Base-by-base conservation (phyloP, 1,140 invertebrate genomes). In the Drosophila chauvacae region DNA sequence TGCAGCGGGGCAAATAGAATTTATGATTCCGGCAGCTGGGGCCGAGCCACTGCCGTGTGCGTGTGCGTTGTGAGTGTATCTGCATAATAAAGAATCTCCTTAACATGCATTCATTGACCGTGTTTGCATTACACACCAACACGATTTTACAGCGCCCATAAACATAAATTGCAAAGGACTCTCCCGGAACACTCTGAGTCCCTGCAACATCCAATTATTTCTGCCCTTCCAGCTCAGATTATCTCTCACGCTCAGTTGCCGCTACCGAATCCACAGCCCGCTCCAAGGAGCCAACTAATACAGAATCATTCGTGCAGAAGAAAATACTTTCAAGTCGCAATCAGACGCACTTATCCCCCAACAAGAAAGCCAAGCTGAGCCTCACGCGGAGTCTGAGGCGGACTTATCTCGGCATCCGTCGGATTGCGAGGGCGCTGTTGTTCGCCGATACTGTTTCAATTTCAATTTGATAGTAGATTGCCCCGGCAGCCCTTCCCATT, bases 381-480 rank as follows among this genome's bases (percentile, higher is more conserved):
- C 58, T 39, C 33, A 20, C 39, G 51, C 20, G 16, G 47, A n/a
- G 26, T 66, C 53, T 33, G 33, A 55, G 53, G 41, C 48, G 47
- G 37, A 50, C 33, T 78, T 78, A 72, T 58, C 65, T 44, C n/a
- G 42, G n/a, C 53, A 45, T 23, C 65, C 57, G 18, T 63, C 33
- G 59, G 42, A 33, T 35, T 65, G 44, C 23, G 47, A 28, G 47
- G 47, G 47, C 64, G 57, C 28, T 64, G 44, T 13, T 63, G 30
- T 39, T 42, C 42, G 60, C 48, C 51, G 70, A 50, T 61, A 53
- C 63, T 60, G 80, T 59, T 66, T 88, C 80, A 81, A 75, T 90
- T 80, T 87, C 72, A 77, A 71, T 80, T 90, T 66, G 59, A 84
- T 84, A 69, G 72, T 75, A 71, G 80, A 80, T 90, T 83, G 61